Conservation (phyloP, 2,888 invertebrate genomes). For the Melanotus villosus region DNA sequence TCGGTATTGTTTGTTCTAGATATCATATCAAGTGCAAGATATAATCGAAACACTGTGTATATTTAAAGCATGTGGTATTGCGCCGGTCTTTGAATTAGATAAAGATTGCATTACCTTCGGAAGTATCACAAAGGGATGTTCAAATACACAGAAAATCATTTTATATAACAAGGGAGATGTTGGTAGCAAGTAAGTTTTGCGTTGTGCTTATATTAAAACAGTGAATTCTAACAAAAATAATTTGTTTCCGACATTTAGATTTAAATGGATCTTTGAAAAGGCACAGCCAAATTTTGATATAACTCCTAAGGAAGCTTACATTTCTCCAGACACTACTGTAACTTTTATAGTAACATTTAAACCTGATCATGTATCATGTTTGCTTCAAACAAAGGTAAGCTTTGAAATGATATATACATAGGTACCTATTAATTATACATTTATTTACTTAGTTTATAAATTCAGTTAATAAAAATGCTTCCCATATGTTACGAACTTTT, state of each 20-base stretch:
- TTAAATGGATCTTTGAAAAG: conserved; percentile 70
- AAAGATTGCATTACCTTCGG: conserved; percentile 70
- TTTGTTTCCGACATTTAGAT: conserved; percentile 62
- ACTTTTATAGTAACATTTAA: conserved; percentile 76
- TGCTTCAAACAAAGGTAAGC: conserved; percentile 62
- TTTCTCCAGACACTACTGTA: conserved; percentile 75
- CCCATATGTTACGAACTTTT: no score
- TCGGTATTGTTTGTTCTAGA: conserved; percentile 57
- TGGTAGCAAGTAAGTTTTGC: conserved; percentile 67
- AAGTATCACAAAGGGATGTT: conserved; percentile 69
- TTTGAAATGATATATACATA: no score
- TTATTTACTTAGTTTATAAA: no score
- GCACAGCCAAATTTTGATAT: conserved; percentile 72
- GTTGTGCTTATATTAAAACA: neutral
- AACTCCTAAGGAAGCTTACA: conserved; percentile 74
- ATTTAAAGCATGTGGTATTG: conserved; percentile 71
- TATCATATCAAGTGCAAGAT: conserved; percentile 70
- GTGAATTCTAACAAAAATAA: no score
- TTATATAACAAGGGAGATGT: conserved; percentile 73
- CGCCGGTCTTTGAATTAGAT: conserved; percentile 69
- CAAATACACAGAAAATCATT: conserved; percentile 66
- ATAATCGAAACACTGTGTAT: conserved; percentile 69
- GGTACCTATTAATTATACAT: no score
- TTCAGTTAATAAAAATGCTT: no score
- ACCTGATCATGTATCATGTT: conserved; percentile 69